Evolutionary conservation across 2,113 vertebrate species (phyloP).

Genomic region (Cisticola juncidis): DNA sequence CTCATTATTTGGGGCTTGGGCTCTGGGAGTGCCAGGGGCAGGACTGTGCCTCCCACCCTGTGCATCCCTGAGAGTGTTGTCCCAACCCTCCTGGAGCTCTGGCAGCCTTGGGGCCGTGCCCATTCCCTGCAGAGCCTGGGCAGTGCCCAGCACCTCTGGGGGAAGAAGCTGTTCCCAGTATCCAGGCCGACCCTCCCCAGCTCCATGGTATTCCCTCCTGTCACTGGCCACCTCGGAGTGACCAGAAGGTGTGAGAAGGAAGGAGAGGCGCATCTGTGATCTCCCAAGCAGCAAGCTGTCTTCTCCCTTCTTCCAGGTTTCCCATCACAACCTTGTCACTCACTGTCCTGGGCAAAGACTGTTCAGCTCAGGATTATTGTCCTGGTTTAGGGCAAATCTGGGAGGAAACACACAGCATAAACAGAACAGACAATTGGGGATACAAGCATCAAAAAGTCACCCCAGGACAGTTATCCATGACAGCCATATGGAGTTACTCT

Average conservation of each 20-base stretch:
- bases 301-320: neutral
- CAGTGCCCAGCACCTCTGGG: neutral
- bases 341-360: neutral
- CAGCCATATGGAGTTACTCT: neutral
- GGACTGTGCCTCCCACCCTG: neutral
- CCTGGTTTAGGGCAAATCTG: no score
- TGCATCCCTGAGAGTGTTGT: rapidly evolving
- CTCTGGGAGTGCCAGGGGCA: neutral
- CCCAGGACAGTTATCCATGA: no score
- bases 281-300: rapidly evolving
- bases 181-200: rapidly evolving
- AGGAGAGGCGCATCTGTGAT: neutral
- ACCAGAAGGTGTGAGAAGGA: neutral
- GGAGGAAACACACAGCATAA: no score
- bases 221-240: neutral
- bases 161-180: neutral
- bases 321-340: neutral
- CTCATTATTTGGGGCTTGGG: neutral
- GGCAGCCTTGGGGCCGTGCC: rapidly evolving
- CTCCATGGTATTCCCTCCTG: neutral
- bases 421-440: no score
- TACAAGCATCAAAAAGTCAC: no score
- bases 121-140: neutral
- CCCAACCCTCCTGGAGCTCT: rapidly evolving
- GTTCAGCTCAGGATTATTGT: neutral